Percentiles rank a stretch among this genome's conserved stretches.
Conservation (phyloP, 2,888 invertebrate genomes). For the Leptothorax acervorum region DNA sequence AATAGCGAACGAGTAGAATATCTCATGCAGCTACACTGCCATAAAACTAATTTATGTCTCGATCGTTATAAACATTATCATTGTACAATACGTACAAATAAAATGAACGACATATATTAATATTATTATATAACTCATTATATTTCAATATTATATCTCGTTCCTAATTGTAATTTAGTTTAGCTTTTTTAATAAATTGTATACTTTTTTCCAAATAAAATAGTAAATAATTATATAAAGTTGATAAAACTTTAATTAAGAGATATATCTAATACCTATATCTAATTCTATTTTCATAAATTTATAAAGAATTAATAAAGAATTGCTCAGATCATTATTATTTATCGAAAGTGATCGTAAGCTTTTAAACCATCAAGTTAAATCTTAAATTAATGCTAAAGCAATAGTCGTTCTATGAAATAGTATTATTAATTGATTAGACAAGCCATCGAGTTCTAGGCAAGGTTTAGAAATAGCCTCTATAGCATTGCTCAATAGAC, state of each 20-base stretch:
- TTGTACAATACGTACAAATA: conserved; percentile 14
- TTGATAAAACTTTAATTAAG: neutral
- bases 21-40: neutral
- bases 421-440: conserved; percentile 1
- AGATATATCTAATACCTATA: neutral
- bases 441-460: neutral
- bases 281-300: neutral
- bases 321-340: neutral
- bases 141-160: neutral
- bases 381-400: conserved; percentile 6
- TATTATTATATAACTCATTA: neutral
- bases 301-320: conserved; percentile 1
- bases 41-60: conserved; percentile 27
- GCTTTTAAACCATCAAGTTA: neutral
- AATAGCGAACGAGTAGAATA: conserved; percentile 24
- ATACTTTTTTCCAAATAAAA: neutral
- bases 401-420: neutral
- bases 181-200: neutral
- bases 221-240: neutral
- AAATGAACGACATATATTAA: neutral
- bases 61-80: conserved; percentile 20
- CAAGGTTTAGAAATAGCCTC: conserved; percentile 7
- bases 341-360: neutral
- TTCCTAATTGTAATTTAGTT: neutral
- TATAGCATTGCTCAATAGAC: neutral